Evolutionary conservation across 2,797 vertebrate genomes (phyloP).

Genomic region (Phyllotis vaccarum): DNA sequence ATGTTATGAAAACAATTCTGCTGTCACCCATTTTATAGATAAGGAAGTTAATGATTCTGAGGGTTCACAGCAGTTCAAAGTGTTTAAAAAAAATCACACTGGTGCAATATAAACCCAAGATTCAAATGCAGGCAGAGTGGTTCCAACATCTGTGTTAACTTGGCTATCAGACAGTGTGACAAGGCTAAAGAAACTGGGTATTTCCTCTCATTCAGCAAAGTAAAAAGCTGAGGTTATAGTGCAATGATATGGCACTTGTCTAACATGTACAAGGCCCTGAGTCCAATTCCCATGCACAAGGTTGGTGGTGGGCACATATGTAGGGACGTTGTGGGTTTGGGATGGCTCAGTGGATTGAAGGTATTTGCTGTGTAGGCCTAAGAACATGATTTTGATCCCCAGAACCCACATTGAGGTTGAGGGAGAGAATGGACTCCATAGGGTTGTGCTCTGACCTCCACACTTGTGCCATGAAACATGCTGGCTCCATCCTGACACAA

Average conservation of each 20-base stretch:
- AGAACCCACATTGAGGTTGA: neutral
- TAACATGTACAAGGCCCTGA: neutral
- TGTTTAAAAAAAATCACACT: neutral
- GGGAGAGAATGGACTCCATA: neutral
- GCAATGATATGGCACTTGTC: neutral
- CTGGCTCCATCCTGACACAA: neutral
- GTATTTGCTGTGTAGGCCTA: neutral
- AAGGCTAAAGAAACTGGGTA: neutral
- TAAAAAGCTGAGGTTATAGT: neutral
- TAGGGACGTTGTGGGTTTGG: neutral
- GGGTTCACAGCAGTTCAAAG: neutral
- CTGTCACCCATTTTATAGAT: neutral
- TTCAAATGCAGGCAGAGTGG: too few relatives aligned
- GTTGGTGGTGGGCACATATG: neutral
- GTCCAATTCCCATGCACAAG: neutral
- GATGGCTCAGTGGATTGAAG: neutral
- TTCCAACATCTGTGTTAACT: neutral
- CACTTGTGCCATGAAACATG: neutral
- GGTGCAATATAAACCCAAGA: neutral
- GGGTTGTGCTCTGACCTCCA: neutral
- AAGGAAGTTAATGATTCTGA: neutral
- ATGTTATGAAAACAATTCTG: neutral
- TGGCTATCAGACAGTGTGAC: neutral
- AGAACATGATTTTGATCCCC: neutral
- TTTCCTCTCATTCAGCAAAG: neutral